Evolutionary conservation across 2,888 invertebrate genomes (phyloP).

Genomic region (Noctua janthina): DNA sequence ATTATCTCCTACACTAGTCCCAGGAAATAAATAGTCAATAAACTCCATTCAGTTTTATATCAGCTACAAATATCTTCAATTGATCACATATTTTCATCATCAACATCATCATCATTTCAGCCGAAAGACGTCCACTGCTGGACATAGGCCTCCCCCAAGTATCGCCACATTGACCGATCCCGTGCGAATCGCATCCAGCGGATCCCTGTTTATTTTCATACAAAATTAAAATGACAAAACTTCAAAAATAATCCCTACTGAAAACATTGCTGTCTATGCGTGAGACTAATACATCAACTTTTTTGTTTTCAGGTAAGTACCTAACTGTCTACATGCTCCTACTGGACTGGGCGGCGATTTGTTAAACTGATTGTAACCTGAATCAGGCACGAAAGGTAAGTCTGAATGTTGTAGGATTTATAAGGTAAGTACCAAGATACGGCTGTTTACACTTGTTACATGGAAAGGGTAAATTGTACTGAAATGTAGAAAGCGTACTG

Average conservation of each 20-base stretch:
- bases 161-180: too few relatives aligned
- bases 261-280: slow-evolving; percentile 6
- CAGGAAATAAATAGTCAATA: background rate
- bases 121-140: too few relatives aligned
- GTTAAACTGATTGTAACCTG: slow-evolving; percentile 17
- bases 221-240: background rate
- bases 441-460: background rate
- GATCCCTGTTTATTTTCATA: background rate
- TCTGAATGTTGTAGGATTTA: slow-evolving; percentile 31
- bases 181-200: too few relatives aligned
- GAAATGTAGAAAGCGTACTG: background rate
- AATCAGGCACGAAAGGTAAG: slow-evolving; percentile 48
- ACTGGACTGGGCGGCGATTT: slow-evolving; percentile 35
- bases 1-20: too few relatives aligned
- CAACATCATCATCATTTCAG: too few relatives aligned
- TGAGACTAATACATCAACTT: slow-evolving; percentile 28
- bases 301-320: slow-evolving; percentile 66
- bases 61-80: background rate
- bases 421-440: background rate
- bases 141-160: too few relatives aligned
- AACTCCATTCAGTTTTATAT: background rate
- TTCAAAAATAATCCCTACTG: slow-evolving; percentile 13
- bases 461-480: background rate
- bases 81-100: background rate
- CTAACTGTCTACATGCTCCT: slow-evolving; percentile 21